phyloP scores from a whole-genome alignment of 2,797 vertebrate genomes.

The Crax fasciolata region DNA sequence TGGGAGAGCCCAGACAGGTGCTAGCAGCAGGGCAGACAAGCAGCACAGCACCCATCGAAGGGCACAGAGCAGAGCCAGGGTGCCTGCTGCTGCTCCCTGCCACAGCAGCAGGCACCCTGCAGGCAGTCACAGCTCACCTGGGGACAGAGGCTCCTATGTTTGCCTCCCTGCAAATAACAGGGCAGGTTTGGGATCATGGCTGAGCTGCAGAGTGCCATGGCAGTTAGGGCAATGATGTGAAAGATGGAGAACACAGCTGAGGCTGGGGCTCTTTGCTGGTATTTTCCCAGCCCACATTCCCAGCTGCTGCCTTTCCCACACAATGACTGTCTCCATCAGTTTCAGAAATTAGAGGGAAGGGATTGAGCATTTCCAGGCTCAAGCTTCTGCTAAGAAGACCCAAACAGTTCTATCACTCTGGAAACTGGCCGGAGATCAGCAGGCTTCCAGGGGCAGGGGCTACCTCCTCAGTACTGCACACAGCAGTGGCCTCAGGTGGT shows the following conservation, averaged over 20 bases:
- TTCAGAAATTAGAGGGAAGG: neutral
- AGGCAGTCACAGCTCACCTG: fast-evolving
- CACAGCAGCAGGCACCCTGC: fast-evolving
- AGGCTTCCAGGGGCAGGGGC: neutral
- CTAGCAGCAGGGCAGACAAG: neutral
- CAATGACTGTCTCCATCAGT: fast-evolving
- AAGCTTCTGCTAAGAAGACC: neutral
- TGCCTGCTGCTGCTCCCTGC: neutral
- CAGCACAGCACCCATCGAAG: neutral
- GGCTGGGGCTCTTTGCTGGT: neutral
- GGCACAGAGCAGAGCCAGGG: neutral
- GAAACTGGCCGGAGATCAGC: neutral
- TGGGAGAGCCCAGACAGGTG: neutral
- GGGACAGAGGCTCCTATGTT: fast-evolving
- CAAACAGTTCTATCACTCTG: neutral
- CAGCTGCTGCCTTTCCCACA: neutral
- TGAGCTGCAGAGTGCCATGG: neutral
- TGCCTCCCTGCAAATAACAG: fast-evolving
- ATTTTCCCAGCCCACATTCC: fast-evolving
- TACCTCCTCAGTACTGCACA: neutral
- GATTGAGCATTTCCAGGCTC: neutral
- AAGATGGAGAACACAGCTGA: fast-evolving
- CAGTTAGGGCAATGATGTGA: neutral
- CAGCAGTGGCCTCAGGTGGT: neutral
- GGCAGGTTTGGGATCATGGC: neutral